Evolutionary conservation across 2,113 vertebrate species (phyloP).

Genomic region (Chlamydotis undulata): DNA sequence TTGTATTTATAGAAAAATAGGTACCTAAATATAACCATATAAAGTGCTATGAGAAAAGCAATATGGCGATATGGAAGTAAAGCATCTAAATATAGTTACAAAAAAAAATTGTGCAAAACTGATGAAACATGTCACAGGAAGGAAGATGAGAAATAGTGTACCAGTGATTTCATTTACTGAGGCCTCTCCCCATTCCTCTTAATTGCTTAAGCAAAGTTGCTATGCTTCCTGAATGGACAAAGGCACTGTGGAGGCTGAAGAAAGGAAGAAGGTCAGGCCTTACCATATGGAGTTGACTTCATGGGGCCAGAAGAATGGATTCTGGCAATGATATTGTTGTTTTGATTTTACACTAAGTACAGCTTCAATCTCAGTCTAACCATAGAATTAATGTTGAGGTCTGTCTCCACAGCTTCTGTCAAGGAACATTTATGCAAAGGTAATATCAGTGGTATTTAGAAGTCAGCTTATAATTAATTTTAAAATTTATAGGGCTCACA

Average conservation of each 20-base stretch:
- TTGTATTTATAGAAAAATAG: neutral
- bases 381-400: neutral
- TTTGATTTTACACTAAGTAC: neutral
- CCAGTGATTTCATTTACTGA: neutral
- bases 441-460: neutral
- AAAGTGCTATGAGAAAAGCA: neutral
- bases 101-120: neutral
- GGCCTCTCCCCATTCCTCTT: neutral
- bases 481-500: neutral
- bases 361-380: neutral
- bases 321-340: neutral
- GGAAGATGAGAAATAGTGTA: neutral
- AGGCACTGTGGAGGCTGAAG: neutral
- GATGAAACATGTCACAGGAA: neutral
- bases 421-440: neutral
- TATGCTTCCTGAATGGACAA: neutral
- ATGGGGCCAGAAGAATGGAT: neutral
- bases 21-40: neutral
- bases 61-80: neutral
- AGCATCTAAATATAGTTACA: fast-evolving
- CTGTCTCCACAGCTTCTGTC: neutral
- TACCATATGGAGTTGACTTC: neutral
- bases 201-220: neutral
- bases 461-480: neutral
- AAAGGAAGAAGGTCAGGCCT: neutral